phyloP scores from a whole-genome alignment of 2,888 invertebrate species.

The Melitaea athalia region DNA sequence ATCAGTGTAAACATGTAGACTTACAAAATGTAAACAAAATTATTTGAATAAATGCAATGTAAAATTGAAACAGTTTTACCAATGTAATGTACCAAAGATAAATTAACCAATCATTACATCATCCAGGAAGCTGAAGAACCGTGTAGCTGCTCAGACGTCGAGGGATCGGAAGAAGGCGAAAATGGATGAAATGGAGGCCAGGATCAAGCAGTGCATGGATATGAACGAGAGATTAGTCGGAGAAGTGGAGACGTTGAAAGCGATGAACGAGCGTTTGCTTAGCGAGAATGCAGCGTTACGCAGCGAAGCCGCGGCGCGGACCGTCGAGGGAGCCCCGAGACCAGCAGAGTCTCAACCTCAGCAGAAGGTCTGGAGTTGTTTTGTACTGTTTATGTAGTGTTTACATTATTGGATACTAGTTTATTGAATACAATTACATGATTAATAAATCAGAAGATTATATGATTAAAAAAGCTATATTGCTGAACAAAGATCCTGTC shows the following conservation, averaged over 20 bases:
- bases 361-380: constrained; percentile 86
- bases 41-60: not conserved
- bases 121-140: constrained; percentile 94
- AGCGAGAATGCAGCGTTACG: constrained; percentile 85
- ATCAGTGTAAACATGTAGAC: too few relatives aligned
- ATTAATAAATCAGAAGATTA: too few relatives aligned
- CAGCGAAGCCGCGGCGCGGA: constrained; percentile 82
- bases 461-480: too few relatives aligned
- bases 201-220: constrained; percentile 84
- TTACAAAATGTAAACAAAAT: too few relatives aligned
- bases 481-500: too few relatives aligned
- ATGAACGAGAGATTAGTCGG: constrained; percentile 84
- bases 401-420: not conserved
- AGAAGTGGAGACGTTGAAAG: constrained; percentile 85
- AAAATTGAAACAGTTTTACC: not conserved
- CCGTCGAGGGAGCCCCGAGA: constrained; percentile 87
- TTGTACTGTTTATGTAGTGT: not conserved
- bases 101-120: constrained; percentile 22
- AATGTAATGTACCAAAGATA: too few relatives aligned
- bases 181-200: constrained; percentile 93
- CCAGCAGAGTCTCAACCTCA: constrained; percentile 95
- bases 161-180: constrained; percentile 97
- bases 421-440: not conserved
- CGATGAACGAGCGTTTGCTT: constrained; percentile 86
- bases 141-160: constrained; percentile 98